A percentile compares a stretch with the other conserved stretches of the same genome.
Conservation (phyloP, 2,113 vertebrate genomes). For the Genyomyrus donnyi region DNA sequence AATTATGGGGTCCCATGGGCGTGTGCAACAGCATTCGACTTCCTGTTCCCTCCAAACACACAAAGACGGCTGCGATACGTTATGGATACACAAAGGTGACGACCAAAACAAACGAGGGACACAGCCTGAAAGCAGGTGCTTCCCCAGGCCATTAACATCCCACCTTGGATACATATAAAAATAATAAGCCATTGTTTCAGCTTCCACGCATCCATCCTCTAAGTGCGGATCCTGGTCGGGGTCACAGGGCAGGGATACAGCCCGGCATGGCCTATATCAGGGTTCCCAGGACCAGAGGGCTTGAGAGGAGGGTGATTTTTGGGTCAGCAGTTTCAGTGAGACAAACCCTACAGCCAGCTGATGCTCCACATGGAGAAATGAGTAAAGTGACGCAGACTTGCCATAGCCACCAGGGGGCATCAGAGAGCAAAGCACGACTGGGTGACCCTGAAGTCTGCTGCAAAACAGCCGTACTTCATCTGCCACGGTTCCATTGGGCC, state of each 20-base stretch:
- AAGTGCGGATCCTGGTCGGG: not conserved
- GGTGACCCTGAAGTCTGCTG: not conserved
- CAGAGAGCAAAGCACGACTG: not conserved
- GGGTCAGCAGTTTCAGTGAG: not conserved
- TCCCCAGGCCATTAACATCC: not conserved
- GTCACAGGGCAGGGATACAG: not conserved
- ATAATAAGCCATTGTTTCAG: not conserved
- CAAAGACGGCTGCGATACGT: not conserved
- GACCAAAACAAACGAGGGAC: not conserved
- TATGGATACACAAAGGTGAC: not conserved
- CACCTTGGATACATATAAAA: not conserved
- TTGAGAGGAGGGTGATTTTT: not conserved
- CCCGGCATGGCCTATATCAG: not conserved
- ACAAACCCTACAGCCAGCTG: not conserved
- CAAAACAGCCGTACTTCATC: not conserved
- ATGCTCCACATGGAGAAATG: not conserved
- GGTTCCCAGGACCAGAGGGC: not conserved
- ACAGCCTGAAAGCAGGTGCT: not conserved
- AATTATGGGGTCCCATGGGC: not conserved
- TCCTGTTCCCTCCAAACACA: not conserved
- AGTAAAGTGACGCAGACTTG: not conserved
- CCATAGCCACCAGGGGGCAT: not conserved
- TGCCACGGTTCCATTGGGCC: not conserved
- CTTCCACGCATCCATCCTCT: not conserved
- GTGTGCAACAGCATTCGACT: not conserved